Conservation (phyloP, 2,888 invertebrate genomes). For the Apodemia mormo region DNA sequence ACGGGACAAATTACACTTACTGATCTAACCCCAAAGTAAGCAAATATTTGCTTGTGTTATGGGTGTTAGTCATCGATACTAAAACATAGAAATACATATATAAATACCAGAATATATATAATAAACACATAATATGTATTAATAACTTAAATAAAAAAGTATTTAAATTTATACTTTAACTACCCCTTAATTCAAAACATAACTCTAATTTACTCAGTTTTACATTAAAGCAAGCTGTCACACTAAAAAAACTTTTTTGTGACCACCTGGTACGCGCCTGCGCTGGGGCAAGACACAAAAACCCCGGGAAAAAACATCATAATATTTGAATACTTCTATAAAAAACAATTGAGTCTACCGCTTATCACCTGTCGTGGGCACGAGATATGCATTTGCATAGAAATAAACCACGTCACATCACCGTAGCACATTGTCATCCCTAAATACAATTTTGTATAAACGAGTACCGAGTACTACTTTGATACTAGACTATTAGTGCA, state of each 20-base stretch:
- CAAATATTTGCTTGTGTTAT: too few relatives aligned
- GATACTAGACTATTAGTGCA: neutral
- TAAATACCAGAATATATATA: too few relatives aligned
- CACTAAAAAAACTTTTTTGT: constrained; percentile 59
- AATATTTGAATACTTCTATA: constrained; percentile 80
- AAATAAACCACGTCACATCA: constrained; percentile 52
- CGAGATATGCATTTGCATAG: constrained; percentile 79
- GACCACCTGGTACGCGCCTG: constrained; percentile 79
- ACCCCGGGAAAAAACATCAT: constrained; percentile 68
- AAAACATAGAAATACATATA: too few relatives aligned
- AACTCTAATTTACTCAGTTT: constrained; percentile 18
- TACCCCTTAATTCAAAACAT: constrained; percentile 3
- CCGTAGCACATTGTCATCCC: constrained; percentile 31
- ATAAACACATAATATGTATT: too few relatives aligned
- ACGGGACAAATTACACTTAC: too few relatives aligned
- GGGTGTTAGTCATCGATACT: too few relatives aligned
- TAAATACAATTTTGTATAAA: neutral
- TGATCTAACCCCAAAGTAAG: too few relatives aligned
- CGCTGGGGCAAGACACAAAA: constrained; percentile 66
- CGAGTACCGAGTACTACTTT: neutral
- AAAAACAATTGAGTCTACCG: constrained; percentile 80
- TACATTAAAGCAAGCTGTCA: constrained; percentile 63
- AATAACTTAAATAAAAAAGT: too few relatives aligned
- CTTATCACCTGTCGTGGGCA: constrained; percentile 78
- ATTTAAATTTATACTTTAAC: too few relatives aligned